These are phyloP conservation scores for Ammodramus savannarum DNA, from an alignment of 2,113 vertebrate genomes.

Conservation along the genomic window DNA sequence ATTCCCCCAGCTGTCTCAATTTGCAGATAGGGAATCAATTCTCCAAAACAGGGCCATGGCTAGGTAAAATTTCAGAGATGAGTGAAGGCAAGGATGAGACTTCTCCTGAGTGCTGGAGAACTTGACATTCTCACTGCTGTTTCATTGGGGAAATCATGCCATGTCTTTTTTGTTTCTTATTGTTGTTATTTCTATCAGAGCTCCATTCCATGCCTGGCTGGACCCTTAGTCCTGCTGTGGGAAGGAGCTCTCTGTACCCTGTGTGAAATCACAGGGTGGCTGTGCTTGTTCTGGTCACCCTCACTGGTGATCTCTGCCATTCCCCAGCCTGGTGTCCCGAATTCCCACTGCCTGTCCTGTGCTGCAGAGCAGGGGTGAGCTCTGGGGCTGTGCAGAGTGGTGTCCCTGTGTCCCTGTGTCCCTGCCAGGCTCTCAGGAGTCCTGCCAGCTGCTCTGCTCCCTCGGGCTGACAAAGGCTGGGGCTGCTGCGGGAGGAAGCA, in stretches of 20 bases:
- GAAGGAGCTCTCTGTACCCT: background rate
- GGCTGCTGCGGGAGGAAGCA: background rate
- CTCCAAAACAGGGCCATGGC: background rate
- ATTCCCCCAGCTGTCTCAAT: background rate
- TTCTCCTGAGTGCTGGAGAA: background rate
- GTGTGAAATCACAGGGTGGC: background rate
- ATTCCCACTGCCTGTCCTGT: background rate
- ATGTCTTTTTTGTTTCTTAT: background rate
- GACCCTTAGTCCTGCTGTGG: background rate
- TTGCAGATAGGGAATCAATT: background rate
- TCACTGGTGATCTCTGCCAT: fast-evolving
- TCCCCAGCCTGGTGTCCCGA: background rate
- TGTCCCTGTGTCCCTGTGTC: background rate
- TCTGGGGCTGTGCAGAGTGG: background rate
- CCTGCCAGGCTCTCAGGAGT: background rate
- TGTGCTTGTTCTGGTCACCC: background rate
- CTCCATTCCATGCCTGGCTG: background rate
- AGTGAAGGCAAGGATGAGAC: background rate
- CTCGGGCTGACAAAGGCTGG: background rate
- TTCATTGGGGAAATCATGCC: background rate
- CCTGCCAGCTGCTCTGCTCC: slow-evolving; percentile 6
- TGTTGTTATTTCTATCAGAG: background rate
- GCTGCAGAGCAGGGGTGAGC: background rate
- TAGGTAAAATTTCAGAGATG: background rate
- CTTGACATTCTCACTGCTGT: background rate